Base-by-base conservation (phyloP, 2,797 vertebrate species). In the Molossus alvarezi region DNA sequence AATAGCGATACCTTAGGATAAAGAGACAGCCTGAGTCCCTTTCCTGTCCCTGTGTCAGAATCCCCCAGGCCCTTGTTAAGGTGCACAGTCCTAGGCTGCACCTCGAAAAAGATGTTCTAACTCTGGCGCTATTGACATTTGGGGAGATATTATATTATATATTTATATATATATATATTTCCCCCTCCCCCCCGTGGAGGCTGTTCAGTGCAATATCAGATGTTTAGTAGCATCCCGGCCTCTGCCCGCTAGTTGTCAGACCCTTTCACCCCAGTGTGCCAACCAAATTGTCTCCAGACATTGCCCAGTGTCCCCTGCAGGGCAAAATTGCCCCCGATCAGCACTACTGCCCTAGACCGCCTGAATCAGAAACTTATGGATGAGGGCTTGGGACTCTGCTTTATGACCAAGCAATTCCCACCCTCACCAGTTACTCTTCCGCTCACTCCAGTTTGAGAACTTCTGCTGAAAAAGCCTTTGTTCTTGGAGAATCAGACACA, bases 1-100 rank as follows among this genome's bases (percentile, higher is more conserved):
- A 11, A 12, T 0, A 45, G 13, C 1, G 3, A 13, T 1, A 7
- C 8, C 25, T 71, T 23, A 6, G 21, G 21, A 17, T 51, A n/a
- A 57, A 69, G 20, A 64, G 90, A 20, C 57, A 29, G 12, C 25
- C 73, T 9, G 2, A 2, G 9, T 9, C 3, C 23, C 29, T 29
- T 29, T 48, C 55, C 37, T 5, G 10, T 83, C 83, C 37, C 62
- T 8, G 6, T 11, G 10, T 11, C 20, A 18, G 37, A 18, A 23
- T 5, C 2, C 17, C 33, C 18, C 12, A 9, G 18, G 11, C 14
- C 48, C 11, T 45, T 55, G 37, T 23, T 48, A 69, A n/a, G 69
- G 58, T 15, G n/a, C 21, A 13, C 33, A 29, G 18, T n/a, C 64
- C 33, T 17, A 18, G 82, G 48, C 53, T 57, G 27, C 18, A 12